Percentiles rank a stretch among this genome's conserved stretches.
These are phyloP conservation scores for Deilephila porcellus DNA, from an alignment of 2,888 invertebrate genomes.

Conservation along the genomic window DNA sequence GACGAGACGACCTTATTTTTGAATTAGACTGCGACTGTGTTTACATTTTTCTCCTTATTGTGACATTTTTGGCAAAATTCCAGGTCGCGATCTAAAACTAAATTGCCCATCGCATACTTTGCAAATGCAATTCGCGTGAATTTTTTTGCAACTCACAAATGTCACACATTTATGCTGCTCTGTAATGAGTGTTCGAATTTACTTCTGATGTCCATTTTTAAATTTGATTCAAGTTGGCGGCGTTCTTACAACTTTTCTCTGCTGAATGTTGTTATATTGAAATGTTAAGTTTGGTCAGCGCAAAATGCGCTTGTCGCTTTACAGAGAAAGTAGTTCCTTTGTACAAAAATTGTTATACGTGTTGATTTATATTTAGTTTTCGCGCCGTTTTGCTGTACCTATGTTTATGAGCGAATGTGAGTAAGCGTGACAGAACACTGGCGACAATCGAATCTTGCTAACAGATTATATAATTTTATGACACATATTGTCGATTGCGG, in stretches of 20 bases:
- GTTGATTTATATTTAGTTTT: too few species aligned
- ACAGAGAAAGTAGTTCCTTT: constrained; percentile 23
- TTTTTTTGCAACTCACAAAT: constrained; percentile 46
- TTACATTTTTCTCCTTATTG: constrained; percentile 80
- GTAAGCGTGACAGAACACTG: constrained; percentile 63
- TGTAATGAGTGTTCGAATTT: neutral
- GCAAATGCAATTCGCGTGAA: constrained; percentile 36
- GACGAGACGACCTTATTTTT: constrained; percentile 78
- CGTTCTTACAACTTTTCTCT: neutral
- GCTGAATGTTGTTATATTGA: neutral
- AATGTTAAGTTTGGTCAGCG: neutral
- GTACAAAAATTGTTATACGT: constrained; percentile 47
- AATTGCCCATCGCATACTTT: constrained; percentile 52
- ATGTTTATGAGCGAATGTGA: constrained; percentile 46
- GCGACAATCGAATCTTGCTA: constrained; percentile 66
- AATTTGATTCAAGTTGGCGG: neutral
- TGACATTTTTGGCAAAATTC: constrained; percentile 76
- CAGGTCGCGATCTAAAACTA: constrained; percentile 71
- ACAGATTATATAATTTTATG: constrained; percentile 36
- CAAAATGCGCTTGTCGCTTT: neutral
- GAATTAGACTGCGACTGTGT: constrained; percentile 79
- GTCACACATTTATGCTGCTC: neutral
- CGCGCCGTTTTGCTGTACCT: too few species aligned
- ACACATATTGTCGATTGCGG: too few species aligned
- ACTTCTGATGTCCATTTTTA: too few species aligned